These are phyloP conservation scores for Pitta sordida DNA, from an alignment of 2,113 vertebrate species.

Conservation along the genomic window DNA sequence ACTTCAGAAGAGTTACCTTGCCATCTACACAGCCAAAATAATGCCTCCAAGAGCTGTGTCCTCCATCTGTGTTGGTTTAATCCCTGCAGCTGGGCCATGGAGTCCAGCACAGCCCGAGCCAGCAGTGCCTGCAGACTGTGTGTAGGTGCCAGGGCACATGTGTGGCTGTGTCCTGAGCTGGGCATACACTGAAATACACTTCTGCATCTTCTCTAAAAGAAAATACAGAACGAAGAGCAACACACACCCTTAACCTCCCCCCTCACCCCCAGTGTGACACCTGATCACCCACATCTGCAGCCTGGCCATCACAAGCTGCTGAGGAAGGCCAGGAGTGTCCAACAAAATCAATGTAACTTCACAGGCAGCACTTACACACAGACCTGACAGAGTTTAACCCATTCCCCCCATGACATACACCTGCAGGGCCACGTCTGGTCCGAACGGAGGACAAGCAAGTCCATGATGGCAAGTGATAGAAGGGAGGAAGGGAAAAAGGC, in stretches of 20 bases:
- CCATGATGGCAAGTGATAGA: background rate
- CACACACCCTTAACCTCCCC: background rate
- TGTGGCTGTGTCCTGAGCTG: fast-evolving
- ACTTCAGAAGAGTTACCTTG: background rate
- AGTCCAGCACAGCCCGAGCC: background rate
- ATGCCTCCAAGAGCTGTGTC: background rate
- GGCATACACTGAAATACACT: background rate
- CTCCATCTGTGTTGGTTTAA: background rate
- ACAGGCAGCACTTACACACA: background rate
- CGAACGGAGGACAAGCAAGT: background rate
- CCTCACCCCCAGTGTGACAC: fast-evolving
- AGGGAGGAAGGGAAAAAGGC: background rate
- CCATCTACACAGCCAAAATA: background rate
- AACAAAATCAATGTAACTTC: background rate
- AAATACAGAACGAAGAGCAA: background rate
- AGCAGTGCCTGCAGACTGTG: background rate
- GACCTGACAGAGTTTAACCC: background rate
- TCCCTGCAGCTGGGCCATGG: fast-evolving
- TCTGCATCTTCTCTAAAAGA: background rate
- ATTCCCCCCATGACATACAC: background rate
- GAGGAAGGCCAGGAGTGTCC: fast-evolving
- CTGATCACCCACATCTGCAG: background rate
- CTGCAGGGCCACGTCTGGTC: background rate
- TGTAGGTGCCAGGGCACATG: fast-evolving
- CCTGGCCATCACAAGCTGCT: background rate